Percentiles rank a stretch among this genome's conserved stretches.
These are phyloP conservation scores for Narcine bancroftii DNA, from an alignment of 2,113 vertebrate genomes.

Conservation along the genomic window DNA sequence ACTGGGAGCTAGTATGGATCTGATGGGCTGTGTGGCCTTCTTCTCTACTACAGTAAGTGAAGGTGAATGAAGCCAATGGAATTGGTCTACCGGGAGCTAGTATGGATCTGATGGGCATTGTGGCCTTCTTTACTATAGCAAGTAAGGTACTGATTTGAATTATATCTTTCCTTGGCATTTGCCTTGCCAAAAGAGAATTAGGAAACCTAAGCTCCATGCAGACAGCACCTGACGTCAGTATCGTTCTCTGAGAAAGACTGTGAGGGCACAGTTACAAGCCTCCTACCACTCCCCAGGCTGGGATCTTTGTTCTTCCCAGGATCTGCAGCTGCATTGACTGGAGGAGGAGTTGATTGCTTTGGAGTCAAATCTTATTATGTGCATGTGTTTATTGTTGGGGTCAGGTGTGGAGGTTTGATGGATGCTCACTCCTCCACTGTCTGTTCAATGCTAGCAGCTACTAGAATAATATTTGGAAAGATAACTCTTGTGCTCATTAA, in stretches of 20 bases:
- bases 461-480: constrained; percentile 3
- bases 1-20: too few relatives aligned
- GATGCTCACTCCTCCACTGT: not conserved
- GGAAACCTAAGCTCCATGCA: not conserved
- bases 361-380: constrained; percentile 9
- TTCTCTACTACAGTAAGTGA: too few relatives aligned
- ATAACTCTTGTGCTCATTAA: constrained; percentile 5
- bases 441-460: not conserved
- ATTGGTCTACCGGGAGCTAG: too few relatives aligned
- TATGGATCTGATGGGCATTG: too few relatives aligned
- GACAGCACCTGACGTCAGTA: not conserved
- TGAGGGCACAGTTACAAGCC: not conserved
- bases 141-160: not conserved
- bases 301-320: not conserved
- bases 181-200: not conserved
- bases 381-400: constrained; percentile 4
- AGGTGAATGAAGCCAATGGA: too few relatives aligned
- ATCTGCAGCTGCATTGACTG: not conserved
- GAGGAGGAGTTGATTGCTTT: constrained; percentile 10
- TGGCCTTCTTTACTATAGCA: too few relatives aligned
- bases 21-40: too few relatives aligned
- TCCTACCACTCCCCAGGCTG: not conserved
- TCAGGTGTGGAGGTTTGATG: not conserved
- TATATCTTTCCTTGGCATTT: not conserved
- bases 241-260: not conserved